Evolutionary conservation across 1,140 invertebrate genomes (phyloP).

Genomic region (Sarcophaga bullata): DNA sequence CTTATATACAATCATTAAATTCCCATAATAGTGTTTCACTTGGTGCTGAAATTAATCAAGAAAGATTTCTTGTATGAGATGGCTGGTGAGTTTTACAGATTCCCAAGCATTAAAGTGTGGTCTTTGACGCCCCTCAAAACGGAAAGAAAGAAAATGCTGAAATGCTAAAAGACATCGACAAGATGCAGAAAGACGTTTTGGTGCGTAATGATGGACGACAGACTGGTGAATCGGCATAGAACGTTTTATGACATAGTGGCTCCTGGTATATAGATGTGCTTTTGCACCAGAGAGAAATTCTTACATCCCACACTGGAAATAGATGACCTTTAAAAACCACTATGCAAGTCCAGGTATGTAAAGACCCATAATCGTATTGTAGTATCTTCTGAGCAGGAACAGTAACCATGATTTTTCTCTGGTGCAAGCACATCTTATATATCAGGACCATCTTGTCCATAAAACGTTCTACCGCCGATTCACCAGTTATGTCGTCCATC

Average conservation of each 20-base stretch:
- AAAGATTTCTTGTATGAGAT: constrained; percentile 95
- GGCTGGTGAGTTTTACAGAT: constrained; percentile 90
- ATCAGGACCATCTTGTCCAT: constrained; percentile 93
- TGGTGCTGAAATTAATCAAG: constrained; percentile 88
- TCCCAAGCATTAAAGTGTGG: constrained; percentile 88
- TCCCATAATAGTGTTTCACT: constrained; percentile 73
- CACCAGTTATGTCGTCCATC: constrained; percentile 92
- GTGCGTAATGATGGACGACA: constrained; percentile 97
- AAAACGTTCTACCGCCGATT: constrained; percentile 79
- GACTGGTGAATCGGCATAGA: constrained; percentile 80
- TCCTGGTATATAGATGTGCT: constrained; percentile 88
- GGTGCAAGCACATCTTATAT: constrained; percentile 87
- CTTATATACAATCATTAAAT: constrained; percentile 96
- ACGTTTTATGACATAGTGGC: constrained; percentile 86
- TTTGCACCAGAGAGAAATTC: constrained; percentile 91
- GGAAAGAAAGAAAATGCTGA: too few species aligned
- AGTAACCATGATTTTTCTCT: constrained; percentile 87
- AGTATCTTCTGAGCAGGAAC: constrained; percentile 92
- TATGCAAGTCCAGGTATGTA: constrained; percentile 95
- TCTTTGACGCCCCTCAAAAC: too few species aligned
- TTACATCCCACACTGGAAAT: constrained; percentile 94
- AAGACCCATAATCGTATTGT: constrained; percentile 95
- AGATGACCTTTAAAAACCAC: constrained; percentile 90
- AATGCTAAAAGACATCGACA: constrained; percentile 88
- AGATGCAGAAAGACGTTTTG: constrained; percentile 90